Conservation (phyloP, 2,888 invertebrate species). For the Kuschelorhynchus macadamiae region DNA sequence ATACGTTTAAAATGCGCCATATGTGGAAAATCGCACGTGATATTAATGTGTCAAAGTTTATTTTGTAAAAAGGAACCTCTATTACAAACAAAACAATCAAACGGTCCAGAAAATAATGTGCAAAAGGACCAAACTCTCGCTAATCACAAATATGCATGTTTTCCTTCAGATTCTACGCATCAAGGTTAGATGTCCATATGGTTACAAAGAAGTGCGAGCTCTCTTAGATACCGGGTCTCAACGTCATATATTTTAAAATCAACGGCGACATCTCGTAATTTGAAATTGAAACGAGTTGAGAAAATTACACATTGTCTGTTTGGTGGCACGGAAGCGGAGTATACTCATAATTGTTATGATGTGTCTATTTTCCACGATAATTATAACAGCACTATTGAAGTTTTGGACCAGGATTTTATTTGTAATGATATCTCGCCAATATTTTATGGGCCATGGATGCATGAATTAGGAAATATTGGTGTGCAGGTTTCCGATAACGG, state of each 20-base stretch:
- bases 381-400: too few species aligned
- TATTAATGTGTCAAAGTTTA: neutral
- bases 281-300: slow-evolving; percentile 2
- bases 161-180: neutral
- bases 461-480: neutral
- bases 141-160: neutral
- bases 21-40: neutral
- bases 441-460: neutral
- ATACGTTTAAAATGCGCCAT: neutral
- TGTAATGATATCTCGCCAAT: neutral
- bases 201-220: slow-evolving; percentile 33
- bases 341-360: slow-evolving; percentile 5
- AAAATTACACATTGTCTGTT: slow-evolving; percentile 59
- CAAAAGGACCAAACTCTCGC: neutral
- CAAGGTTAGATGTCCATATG: neutral
- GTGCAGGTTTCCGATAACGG: neutral
- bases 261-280: neutral
- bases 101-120: neutral
- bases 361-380: too few species aligned
- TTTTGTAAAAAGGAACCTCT: neutral
- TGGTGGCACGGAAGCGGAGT: slow-evolving; percentile 13
- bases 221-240: slow-evolving; percentile 64
- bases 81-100: neutral
- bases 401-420: neutral
- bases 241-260: slow-evolving; percentile 63